Evolutionary conservation across 2,888 invertebrate species (phyloP).

Genomic region (Papilio protenor): DNA sequence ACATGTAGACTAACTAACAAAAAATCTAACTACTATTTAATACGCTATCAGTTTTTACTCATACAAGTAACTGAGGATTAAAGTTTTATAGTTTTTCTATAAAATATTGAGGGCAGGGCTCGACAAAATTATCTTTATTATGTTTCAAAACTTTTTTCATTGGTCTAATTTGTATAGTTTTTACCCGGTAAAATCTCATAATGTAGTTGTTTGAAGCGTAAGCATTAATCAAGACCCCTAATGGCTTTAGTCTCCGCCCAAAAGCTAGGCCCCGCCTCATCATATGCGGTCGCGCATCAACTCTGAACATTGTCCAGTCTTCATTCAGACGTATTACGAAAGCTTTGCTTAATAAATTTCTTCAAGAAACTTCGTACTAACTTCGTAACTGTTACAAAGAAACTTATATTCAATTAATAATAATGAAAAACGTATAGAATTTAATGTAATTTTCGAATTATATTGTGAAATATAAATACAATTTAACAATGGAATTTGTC

Average conservation of each 20-base stretch:
- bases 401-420: background rate
- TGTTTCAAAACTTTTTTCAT: background rate
- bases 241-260: slow-evolving; percentile 56
- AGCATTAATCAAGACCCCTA: slow-evolving; percentile 36
- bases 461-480: slow-evolving; percentile 37
- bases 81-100: too few species aligned
- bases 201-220: background rate
- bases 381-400: background rate
- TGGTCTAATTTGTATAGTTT: background rate
- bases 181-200: background rate
- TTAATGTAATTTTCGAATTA: slow-evolving; percentile 34
- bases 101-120: background rate
- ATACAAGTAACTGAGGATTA: too few species aligned
- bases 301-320: slow-evolving; percentile 15
- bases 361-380: background rate
- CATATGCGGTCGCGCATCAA: slow-evolving; percentile 49
- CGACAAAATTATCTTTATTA: background rate
- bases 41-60: too few species aligned
- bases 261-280: slow-evolving; percentile 59
- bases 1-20: background rate
- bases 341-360: background rate
- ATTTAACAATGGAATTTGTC: slow-evolving; percentile 63
- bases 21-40: background rate
- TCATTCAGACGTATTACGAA: background rate
- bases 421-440: background rate